phyloP scores from a whole-genome alignment of 1,140 invertebrate species.

The Dufourea novaeangliae region DNA sequence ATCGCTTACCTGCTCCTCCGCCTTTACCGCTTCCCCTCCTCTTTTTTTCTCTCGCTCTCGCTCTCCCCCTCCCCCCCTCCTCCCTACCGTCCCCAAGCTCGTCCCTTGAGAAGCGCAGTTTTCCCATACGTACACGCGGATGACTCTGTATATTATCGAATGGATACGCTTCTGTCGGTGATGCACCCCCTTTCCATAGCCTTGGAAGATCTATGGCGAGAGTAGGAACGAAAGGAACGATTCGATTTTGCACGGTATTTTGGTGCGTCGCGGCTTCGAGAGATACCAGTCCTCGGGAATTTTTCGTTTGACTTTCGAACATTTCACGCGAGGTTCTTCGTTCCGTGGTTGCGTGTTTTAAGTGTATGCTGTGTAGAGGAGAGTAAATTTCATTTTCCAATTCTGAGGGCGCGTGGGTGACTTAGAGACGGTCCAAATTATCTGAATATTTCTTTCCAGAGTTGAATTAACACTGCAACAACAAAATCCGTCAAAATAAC shows the following conservation, averaged over 20 bases:
- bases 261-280: neutral
- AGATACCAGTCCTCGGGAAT: no score
- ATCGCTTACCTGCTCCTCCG: conserved; percentile 24
- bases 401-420: no score
- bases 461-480: neutral
- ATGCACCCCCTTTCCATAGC: neutral
- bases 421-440: neutral
- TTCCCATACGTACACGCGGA: conserved; percentile 10
- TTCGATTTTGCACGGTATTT: no score
- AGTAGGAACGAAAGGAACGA: neutral
- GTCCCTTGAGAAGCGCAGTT: conserved; percentile 1
- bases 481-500: no score
- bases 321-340: no score
- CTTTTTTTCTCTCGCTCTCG: no score
- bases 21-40: neutral
- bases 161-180: neutral
- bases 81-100: neutral
- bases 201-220: neutral
- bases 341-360: no score
- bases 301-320: no score
- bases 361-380: no score
- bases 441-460: neutral
- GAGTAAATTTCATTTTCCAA: neutral
- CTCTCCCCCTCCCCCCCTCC: no score
- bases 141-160: neutral